A percentile compares a stretch with the other conserved stretches of the same genome.
phyloP scores from a whole-genome alignment of 2,888 invertebrate species.

The Tromatobia lineatoria region DNA sequence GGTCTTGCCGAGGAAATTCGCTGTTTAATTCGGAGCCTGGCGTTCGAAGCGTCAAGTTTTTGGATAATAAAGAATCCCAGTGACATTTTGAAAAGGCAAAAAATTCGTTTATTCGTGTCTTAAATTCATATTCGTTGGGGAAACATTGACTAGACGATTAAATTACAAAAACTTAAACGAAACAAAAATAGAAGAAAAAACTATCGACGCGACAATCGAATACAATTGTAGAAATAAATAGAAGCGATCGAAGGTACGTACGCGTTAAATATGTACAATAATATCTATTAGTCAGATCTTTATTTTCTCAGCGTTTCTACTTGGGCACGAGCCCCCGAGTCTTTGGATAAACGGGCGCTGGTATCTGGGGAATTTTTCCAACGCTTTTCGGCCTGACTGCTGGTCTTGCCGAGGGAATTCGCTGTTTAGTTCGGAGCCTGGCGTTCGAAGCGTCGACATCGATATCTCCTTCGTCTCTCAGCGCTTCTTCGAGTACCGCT shows the following conservation, averaged over 20 bases:
- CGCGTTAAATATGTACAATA: slow-evolving; percentile 27
- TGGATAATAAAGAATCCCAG: background rate
- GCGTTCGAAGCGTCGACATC: slow-evolving; percentile 83
- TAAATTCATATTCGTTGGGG: slow-evolving; percentile 56
- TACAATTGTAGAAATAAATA: slow-evolving; percentile 51
- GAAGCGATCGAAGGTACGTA: slow-evolving; percentile 44
- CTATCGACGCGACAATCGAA: slow-evolving; percentile 12
- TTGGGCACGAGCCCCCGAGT: slow-evolving; percentile 84
- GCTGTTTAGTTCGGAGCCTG: slow-evolving; percentile 77
- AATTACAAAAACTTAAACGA: slow-evolving; percentile 13
- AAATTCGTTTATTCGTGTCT: slow-evolving; percentile 59
- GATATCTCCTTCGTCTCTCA: slow-evolving; percentile 83
- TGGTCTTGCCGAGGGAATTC: slow-evolving; percentile 80
- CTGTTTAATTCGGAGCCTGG: slow-evolving; percentile 77
- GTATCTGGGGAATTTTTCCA: slow-evolving; percentile 81
- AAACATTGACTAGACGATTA: slow-evolving; percentile 60
- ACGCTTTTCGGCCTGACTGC: slow-evolving; percentile 82
- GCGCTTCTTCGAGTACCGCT: slow-evolving; percentile 85
- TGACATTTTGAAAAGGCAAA: slow-evolving; percentile 35
- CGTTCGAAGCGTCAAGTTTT: slow-evolving; percentile 76
- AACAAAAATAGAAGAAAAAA: slow-evolving; percentile 11
- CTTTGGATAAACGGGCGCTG: slow-evolving; percentile 84
- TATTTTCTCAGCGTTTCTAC: slow-evolving; percentile 71
- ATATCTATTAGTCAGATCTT: slow-evolving; percentile 9
- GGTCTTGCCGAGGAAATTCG: slow-evolving; percentile 81